phyloP scores from a whole-genome alignment of 2,113 vertebrate species.

The Neolamprologus tretocephalus region DNA sequence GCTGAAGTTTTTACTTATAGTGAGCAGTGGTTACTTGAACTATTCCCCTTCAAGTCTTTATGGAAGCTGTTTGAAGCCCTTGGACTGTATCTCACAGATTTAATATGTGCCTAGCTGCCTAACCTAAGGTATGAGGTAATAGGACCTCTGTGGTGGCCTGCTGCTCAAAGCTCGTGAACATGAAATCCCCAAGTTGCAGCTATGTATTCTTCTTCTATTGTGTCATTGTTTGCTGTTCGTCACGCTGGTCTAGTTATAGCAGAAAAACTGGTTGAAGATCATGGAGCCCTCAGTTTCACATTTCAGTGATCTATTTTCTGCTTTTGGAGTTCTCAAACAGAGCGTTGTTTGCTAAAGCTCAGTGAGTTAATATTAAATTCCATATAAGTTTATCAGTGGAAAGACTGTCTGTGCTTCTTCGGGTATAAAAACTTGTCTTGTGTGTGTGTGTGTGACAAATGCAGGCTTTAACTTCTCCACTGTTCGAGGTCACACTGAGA shows the following conservation, averaged over 20 bases:
- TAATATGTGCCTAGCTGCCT: neutral
- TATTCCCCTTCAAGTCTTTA: neutral
- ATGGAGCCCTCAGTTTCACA: neutral
- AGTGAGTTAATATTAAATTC: neutral
- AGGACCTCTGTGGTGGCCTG: neutral
- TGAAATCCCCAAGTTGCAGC: neutral
- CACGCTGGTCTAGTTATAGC: neutral
- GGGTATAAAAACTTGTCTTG: neutral
- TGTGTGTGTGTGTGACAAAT: conserved; percentile 19
- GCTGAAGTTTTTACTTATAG: neutral
- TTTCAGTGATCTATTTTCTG: neutral
- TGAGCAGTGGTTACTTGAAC: neutral
- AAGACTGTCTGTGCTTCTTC: neutral
- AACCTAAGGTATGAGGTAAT: conserved; percentile 7
- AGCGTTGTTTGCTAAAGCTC: neutral
- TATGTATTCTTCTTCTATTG: conserved; percentile 12
- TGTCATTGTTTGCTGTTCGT: conserved; percentile 12
- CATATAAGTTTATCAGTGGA: neutral
- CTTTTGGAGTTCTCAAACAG: neutral
- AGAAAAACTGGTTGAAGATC: conserved; percentile 46
- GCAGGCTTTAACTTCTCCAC: conserved; percentile 2
- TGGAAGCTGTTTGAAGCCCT: neutral
- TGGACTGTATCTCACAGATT: neutral
- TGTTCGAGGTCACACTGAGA: conserved; percentile 27
- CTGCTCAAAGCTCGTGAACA: neutral